phyloP scores from a whole-genome alignment of 2,797 vertebrate species.

The Sebastes taczanowskii region DNA sequence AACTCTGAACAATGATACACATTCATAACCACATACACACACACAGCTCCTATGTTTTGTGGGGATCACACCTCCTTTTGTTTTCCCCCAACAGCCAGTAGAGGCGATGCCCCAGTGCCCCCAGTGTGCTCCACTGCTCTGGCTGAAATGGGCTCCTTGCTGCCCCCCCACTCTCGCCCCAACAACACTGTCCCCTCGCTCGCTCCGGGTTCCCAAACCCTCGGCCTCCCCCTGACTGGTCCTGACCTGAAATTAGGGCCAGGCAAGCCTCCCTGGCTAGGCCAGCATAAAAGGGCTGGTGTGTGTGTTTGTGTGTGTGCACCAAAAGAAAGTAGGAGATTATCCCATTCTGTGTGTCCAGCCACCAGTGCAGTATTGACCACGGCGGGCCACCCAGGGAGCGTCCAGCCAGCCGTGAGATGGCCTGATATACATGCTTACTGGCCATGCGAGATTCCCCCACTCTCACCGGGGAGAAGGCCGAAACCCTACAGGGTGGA shows the following conservation, averaged over 20 bases:
- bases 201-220: constrained; percentile 39
- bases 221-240: constrained; percentile 58
- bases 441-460: constrained; percentile 83
- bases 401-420: constrained; percentile 85
- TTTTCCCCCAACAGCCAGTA: constrained; percentile 70
- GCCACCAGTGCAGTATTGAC: constrained; percentile 82
- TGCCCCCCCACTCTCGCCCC: constrained; percentile 7
- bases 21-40: constrained; percentile 59
- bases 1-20: constrained; percentile 72
- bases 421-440: constrained; percentile 86
- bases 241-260: constrained; percentile 80
- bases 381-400: constrained; percentile 84
- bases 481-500: constrained; percentile 62
- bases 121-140: constrained; percentile 76
- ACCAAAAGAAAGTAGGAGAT: constrained; percentile 82
- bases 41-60: constrained; percentile 57
- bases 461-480: constrained; percentile 77
- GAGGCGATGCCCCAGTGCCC: constrained; percentile 76
- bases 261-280: constrained; percentile 57
- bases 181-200: constrained; percentile 58
- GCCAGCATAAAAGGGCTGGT: constrained; percentile 52
- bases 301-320: constrained; percentile 39
- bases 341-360: constrained; percentile 84
- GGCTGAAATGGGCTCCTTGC: constrained; percentile 71
- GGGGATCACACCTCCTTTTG: constrained; percentile 76